Evolutionary conservation across 2,797 vertebrate genomes (phyloP), one percentile per base, ranked within the genome.

Genomic region (Sciurus vulgaris): DNA sequence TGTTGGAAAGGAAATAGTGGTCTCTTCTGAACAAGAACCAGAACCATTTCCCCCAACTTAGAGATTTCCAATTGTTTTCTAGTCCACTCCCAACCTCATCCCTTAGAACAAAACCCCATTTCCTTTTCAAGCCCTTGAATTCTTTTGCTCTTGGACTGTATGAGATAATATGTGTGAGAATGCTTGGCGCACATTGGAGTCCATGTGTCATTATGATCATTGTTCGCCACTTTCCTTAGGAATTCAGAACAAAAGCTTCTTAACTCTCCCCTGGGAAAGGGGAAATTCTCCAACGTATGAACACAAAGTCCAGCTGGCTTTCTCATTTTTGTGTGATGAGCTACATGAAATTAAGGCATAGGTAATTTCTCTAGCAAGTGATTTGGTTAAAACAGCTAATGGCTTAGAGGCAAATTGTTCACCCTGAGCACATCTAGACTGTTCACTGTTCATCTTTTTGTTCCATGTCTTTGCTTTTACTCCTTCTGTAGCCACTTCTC

Each of bases 191-290:
- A 35, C 5, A 1, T 9, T 17, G 41, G 33, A 5, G 15, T 72
- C 33, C 24, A 73, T 26, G 5, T n/a, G 9, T 81, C 38, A 12
- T 41, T 28, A 41, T 69, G 13, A 56, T 83, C 61, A 83, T 38
- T 33, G 51, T 74, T 78, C 86, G 11, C 17, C 30, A 20, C 38
- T 87, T 81, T 67, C 24, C 15, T 65, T 87, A 49, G 47, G 14
- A 51, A 77, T 78, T 77, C 72, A 65, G n/a, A 96, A 89, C 54
- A 14, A 90, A 91, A 89, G 18, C 51, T 86, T 44, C 76, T 63
- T 35, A 49, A 41, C 8, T 72, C 28, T 78, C 41, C 30, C 41
- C 56, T 85, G 85, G 33, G 28, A 47, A 28, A n/a, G 51, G 20
- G 54, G 7, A 13, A 49, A 3, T n/a, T 38, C n/a, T 33, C n/a